Conservation (phyloP, 23 tunicate genomes). For the Clavelina lepadiformis region DNA sequence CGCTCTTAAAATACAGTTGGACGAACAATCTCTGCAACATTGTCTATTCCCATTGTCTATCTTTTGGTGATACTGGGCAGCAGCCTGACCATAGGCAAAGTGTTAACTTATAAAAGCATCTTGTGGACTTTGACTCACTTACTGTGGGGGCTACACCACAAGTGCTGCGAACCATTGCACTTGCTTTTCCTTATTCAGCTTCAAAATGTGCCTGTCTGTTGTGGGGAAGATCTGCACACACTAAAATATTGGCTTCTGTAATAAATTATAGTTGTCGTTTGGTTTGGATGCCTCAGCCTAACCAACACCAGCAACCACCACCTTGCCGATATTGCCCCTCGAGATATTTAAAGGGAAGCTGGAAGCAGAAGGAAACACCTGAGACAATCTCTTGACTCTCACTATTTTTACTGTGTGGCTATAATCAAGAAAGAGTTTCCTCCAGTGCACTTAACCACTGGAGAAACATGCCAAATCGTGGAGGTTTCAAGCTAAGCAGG, state of each 20-base stretch:
- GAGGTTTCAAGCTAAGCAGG: too few species aligned
- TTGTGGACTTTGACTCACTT: slow-evolving; percentile 1
- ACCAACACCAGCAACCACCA: not conserved
- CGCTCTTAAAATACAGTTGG: not conserved
- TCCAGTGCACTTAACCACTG: slow-evolving; percentile 1
- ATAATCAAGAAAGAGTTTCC: slow-evolving; percentile 6
- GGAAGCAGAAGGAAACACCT: not conserved
- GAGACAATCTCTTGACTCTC: not conserved
- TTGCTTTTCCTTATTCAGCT: too few species aligned
- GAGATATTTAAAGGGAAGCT: slow-evolving; percentile 4
- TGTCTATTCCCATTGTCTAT: not conserved
- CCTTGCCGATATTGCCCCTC: slow-evolving; percentile 8
- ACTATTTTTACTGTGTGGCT: not conserved
- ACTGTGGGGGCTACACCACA: slow-evolving; percentile 10
- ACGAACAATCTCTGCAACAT: not conserved
- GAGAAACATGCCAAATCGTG: too few species aligned
- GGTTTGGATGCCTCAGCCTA: slow-evolving; percentile 9
- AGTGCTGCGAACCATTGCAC: slow-evolving; percentile 1
- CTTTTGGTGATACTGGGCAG: not conserved
- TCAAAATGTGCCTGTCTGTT: slow-evolving; percentile 7
- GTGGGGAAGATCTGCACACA: too few species aligned
- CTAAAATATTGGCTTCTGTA: not conserved
- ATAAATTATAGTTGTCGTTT: slow-evolving; percentile 6
- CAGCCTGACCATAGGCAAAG: slow-evolving; percentile 16
- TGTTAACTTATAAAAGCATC: slow-evolving; percentile 1